Percentiles rank a stretch among this genome's conserved stretches.
phyloP scores from a whole-genome alignment of 2,888 invertebrate species.

The Dolomedes plantarius region DNA sequence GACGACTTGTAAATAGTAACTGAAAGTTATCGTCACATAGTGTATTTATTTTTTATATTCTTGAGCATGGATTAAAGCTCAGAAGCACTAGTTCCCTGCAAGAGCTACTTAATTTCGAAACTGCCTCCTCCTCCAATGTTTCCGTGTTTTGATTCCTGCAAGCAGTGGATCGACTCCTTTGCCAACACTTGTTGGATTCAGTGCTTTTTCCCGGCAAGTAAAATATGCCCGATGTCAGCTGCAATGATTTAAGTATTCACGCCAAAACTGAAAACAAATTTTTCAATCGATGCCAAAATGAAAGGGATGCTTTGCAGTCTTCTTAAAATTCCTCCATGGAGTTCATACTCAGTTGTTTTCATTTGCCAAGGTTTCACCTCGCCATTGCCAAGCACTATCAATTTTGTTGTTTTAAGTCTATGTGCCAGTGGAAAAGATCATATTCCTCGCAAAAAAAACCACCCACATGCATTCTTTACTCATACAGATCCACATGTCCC shows the following conservation, averaged over 20 bases:
- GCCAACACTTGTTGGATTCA: neutral
- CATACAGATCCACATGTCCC: neutral
- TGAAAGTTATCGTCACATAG: neutral
- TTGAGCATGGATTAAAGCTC: neutral
- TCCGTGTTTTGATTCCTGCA: too few relatives aligned
- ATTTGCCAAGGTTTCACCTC: neutral
- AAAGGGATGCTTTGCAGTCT: neutral
- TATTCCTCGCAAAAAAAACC: neutral
- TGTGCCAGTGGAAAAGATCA: neutral
- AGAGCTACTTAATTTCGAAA: neutral
- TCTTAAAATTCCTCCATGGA: neutral
- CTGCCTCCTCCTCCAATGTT: neutral
- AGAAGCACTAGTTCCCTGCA: neutral
- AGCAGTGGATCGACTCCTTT: neutral
- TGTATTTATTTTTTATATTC: neutral
- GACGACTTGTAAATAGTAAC: neutral
- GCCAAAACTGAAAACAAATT: neutral
- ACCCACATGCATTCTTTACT: neutral
- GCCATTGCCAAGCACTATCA: neutral
- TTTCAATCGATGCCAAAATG: neutral
- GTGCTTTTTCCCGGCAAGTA: too few relatives aligned
- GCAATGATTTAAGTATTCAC: neutral
- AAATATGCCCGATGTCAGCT: neutral
- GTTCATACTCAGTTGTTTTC: neutral
- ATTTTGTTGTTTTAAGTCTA: neutral